Conservation (phyloP, 2,113 vertebrate species). For the Campylomormyrus numenius region DNA sequence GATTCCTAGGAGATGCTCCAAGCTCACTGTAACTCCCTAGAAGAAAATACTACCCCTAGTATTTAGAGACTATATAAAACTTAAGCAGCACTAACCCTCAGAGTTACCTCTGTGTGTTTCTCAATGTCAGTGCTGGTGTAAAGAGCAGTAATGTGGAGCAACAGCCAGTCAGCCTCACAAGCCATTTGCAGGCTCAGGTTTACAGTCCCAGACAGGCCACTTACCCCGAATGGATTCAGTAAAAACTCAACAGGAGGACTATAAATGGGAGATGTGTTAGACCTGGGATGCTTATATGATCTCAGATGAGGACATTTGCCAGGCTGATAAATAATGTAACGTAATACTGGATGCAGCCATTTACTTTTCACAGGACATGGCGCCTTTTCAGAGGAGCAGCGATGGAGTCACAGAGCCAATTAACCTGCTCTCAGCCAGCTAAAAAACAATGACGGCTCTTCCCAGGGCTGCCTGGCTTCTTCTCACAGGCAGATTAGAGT, state of each 20-base stretch:
- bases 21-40: not conserved
- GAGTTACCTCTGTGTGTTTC: not conserved
- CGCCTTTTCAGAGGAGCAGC: not conserved
- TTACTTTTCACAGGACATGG: not conserved
- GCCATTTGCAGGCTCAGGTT: not conserved
- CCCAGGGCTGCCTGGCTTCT: not conserved
- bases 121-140: not conserved
- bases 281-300: not conserved
- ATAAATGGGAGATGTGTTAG: not conserved
- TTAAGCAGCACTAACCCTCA: not conserved
- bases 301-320: not conserved
- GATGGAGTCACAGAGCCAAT: not conserved
- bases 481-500: not conserved
- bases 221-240: not conserved
- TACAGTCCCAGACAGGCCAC: not conserved
- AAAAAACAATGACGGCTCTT: not conserved
- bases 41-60: not conserved
- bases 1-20: not conserved
- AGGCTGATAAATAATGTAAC: conserved; percentile 10
- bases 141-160: not conserved
- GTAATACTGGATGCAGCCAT: not conserved
- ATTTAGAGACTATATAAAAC: not conserved
- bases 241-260: conserved; percentile 1
- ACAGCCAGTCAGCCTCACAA: not conserved
- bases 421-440: not conserved